Conservation (phyloP, 2,797 vertebrate genomes). For the Mus spretus region DNA sequence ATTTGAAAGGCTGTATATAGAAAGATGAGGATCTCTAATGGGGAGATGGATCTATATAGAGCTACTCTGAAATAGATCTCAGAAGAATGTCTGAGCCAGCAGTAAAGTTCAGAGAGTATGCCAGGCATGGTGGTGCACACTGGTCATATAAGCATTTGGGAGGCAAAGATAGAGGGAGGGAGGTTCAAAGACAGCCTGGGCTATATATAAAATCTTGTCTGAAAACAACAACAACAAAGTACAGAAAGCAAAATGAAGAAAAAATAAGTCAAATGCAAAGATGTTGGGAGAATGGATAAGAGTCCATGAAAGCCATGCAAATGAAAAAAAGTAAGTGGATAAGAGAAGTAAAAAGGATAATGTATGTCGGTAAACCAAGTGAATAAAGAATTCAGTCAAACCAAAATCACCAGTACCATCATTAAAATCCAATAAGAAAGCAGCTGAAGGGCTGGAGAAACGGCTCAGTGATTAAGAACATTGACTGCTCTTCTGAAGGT, state of each 20-base stretch:
- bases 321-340: slow-evolving; percentile 39
- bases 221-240: neutral
- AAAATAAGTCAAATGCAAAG: neutral
- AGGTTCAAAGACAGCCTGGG: neutral
- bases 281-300: neutral
- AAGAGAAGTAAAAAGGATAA: slow-evolving; percentile 35
- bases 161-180: neutral
- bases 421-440: slow-evolving; percentile 27
- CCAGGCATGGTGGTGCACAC: neutral
- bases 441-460: neutral
- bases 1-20: slow-evolving; percentile 32
- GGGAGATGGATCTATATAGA: neutral
- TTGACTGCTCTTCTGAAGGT: too few species aligned
- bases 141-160: neutral
- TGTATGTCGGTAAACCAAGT: slow-evolving; percentile 12
- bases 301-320: slow-evolving; percentile 20
- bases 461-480: too few species aligned
- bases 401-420: neutral
- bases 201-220: neutral
- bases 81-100: neutral
- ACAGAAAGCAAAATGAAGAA: slow-evolving; percentile 27
- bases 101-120: slow-evolving; percentile 17
- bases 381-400: slow-evolving; percentile 54
- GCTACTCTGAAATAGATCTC: neutral
- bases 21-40: neutral